Percentiles rank a stretch among this genome's conserved stretches.
Conservation (phyloP, 2,797 vertebrate genomes). For the Poliocrania exsul region DNA sequence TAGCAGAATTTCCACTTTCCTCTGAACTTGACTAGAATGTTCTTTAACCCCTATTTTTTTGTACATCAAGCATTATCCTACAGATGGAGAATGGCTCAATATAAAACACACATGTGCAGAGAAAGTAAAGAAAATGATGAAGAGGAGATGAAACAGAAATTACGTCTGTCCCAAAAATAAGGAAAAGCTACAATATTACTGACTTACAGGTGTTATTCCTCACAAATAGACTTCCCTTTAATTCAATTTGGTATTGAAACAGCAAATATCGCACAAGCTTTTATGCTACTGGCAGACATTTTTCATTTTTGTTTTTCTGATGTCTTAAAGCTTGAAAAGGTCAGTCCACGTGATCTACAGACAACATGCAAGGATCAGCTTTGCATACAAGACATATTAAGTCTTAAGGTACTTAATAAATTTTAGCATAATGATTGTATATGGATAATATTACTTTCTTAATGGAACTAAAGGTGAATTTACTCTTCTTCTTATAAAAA, state of each 20-base stretch:
- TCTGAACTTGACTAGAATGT: not conserved
- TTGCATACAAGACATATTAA: no score
- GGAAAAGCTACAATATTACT: not conserved
- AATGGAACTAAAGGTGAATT: not conserved
- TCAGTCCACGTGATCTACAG: not conserved
- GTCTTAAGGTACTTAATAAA: not conserved
- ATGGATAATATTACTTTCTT: not conserved
- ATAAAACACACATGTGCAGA: not conserved
- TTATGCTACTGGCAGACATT: not conserved
- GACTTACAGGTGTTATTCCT: not conserved
- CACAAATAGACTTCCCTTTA: not conserved
- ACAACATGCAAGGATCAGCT: not conserved
- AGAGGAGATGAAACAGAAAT: not conserved
- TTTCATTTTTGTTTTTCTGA: not conserved
- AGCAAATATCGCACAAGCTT: not conserved
- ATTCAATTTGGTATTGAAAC: not conserved
- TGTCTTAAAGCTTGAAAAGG: not conserved
- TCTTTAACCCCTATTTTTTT: not conserved
- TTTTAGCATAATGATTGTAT: not conserved
- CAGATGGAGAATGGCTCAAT: not conserved
- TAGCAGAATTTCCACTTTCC: not conserved
- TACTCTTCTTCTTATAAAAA: not conserved
- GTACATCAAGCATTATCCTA: not conserved
- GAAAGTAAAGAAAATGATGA: not conserved
- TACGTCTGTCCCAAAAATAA: not conserved